These are phyloP conservation scores for Drosophila dives DNA, from an alignment of 2,888 invertebrate species.

Conservation along the genomic window DNA sequence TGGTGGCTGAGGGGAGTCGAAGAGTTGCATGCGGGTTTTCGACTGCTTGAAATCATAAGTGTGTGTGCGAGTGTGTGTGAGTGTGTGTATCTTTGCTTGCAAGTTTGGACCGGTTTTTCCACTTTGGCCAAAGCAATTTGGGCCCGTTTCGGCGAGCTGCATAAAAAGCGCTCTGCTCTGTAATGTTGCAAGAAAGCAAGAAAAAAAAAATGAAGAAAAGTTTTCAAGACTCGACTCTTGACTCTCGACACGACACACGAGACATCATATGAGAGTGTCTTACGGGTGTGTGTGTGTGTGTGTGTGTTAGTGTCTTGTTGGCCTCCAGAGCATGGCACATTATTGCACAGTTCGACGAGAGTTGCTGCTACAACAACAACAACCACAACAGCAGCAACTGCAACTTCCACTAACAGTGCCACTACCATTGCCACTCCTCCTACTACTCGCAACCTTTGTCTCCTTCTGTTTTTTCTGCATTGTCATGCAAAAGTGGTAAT, in stretches of 20 bases:
- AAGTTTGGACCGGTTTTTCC: conserved; percentile 76
- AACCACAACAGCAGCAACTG: neutral
- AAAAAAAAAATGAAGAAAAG: neutral
- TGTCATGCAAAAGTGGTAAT: conserved; percentile 80
- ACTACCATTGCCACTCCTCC: neutral
- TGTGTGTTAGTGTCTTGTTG: neutral
- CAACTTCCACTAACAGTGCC: too few relatives aligned
- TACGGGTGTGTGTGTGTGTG: conserved; percentile 2
- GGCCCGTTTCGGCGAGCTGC: conserved; percentile 56
- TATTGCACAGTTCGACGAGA: conserved; percentile 36
- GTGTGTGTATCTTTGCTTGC: conserved; percentile 67
- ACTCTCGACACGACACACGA: conserved; percentile 37
- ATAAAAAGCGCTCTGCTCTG: conserved; percentile 46
- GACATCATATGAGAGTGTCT: conserved; percentile 23
- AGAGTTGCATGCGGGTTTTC: conserved; percentile 9
- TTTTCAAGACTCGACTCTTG: conserved; percentile 54
- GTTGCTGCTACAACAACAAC: neutral
- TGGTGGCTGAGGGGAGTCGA: neutral
- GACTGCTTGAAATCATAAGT: conserved; percentile 29
- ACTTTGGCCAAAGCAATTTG: conserved; percentile 81
- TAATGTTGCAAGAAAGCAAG: conserved; percentile 59
- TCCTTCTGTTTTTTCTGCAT: conserved; percentile 56
- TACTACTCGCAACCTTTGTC: neutral
- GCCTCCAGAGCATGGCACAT: conserved; percentile 35
- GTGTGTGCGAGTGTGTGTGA: conserved; percentile 35